Base-by-base conservation (phyloP, 2,888 invertebrate species). In the Coecobrya sp. region DNA sequence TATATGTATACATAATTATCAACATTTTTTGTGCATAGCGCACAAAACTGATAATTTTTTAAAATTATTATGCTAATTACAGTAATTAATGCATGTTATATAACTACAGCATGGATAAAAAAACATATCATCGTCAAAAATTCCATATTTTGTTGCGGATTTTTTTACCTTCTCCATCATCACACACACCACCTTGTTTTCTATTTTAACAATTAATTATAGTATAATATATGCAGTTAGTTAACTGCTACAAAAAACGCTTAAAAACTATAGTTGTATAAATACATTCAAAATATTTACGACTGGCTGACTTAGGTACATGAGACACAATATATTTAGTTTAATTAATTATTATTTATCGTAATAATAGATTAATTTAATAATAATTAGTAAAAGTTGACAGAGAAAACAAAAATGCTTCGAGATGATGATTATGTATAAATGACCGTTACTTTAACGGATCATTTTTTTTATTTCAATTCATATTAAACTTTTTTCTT, bases 291-390 rank as follows among this genome's bases (percentile, higher is more conserved):
- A 27, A 62, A 84, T n/a, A 36, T 30, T 73, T 25, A 65, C 85
- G 92, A 92, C 92, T 92, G 92, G 92, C 88, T 92, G 92, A 92
- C 92, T 92, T 92, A 89, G 92, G 92, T 92, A 92, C 92, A 92
- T 92, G 92, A 92, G 92, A 92, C 92, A 92, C 85, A 92, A 92
- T 79, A 36, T 84, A 65, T 19, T 27, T 52, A 65, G 13, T 70
- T 36, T 84, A 65, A n/a, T 27, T 52, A 65, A 22, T 70, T 36
- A 70, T 13, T 11, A 42, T n/a, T 36, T 36, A 36, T 36, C n/a
- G 36, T 52, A 76, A 22, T 25, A 79, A 22, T 79, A 19, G 13
- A 52, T 13, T 30, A 30, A 4, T 25, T 19, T 79, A 30, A 30
- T 79, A 79, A 52, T 79, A 25, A 25, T n/a, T 79, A 52, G 16